phyloP scores from a whole-genome alignment of 2,797 vertebrate species.

The Myripristis murdjan region DNA sequence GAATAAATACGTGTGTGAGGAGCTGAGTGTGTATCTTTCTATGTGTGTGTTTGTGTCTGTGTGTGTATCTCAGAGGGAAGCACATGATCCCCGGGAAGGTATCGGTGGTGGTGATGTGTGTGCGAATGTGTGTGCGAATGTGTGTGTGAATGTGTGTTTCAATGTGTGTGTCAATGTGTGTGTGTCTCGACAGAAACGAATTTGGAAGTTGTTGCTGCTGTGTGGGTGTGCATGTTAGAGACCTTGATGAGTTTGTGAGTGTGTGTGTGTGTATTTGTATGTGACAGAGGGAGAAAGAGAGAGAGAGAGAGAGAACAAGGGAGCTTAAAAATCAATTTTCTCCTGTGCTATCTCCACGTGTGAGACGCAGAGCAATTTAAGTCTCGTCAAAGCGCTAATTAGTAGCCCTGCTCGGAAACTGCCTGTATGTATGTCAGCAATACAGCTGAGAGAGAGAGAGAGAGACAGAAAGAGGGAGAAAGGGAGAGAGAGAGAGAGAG shows the following conservation, averaged over 20 bases:
- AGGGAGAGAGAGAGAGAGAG: conserved; percentile 1
- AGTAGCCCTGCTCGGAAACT: conserved; percentile 2
- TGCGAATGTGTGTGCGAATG: conserved; percentile 2
- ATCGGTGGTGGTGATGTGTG: background rate
- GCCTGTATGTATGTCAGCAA: conserved; percentile 7
- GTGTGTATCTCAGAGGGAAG: too few relatives aligned
- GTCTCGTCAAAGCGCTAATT: conserved; percentile 15
- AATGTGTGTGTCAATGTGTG: too few relatives aligned
- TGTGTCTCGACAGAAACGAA: too few relatives aligned
- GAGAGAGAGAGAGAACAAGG: too few relatives aligned
- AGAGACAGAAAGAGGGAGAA: background rate
- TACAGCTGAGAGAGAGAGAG: background rate
- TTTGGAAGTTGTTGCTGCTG: background rate
- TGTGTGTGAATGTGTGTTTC: background rate
- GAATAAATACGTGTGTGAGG: background rate
- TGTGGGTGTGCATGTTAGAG: background rate
- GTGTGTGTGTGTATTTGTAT: too few relatives aligned
- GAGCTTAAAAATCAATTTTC: background rate
- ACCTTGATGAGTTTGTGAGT: background rate
- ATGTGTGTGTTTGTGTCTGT: too few relatives aligned
- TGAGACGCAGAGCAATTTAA: conserved; percentile 8
- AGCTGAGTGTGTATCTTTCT: too few relatives aligned
- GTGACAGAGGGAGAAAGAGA: too few relatives aligned
- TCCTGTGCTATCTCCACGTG: conserved; percentile 1
- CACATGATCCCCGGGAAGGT: too few relatives aligned